Base-by-base conservation (phyloP, 2,797 vertebrate genomes). In the Sylvia borin region DNA sequence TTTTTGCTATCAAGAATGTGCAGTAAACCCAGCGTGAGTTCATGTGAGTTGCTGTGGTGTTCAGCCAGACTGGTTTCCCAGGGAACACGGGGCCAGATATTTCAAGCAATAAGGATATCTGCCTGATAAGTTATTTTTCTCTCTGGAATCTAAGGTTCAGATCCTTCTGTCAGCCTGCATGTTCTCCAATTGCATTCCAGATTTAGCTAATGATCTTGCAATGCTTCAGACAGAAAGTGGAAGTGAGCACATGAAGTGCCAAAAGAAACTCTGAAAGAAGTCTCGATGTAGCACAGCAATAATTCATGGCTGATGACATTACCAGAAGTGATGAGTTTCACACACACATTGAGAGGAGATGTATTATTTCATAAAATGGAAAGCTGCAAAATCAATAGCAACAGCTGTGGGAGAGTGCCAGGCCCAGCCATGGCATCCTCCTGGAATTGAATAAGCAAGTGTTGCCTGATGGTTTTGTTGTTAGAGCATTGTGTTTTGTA, bases 1-100 rank as follows among this genome's bases (percentile, higher is more conserved):
- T 95, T 96, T 93, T 96, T 92, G 84, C 95, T 76, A 47, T 92
- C 90, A 87, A 62, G 91, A 86, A 85, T 90, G 93, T 92, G 92
- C 97, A 93, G 87, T 93, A 97, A 97, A 97, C 83, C 29, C 92
- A 96, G 76, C 93, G 4, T 82, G 90, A 95, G 78, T 95, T 94
- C 86, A 81, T 96, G 94, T 79, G 92, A 96, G 88, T 94, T 97
- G 96, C 64, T 43, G 91, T 94, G 95, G 95, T 91, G 1, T 15
- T 50, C 62, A 18, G 95, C 96, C 97, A 95, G 96, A 92, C 79
- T 80, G 78, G 88, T 93, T 97, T 96, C 92, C 96, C 92, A 40
- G 64, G 16, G 65, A 93, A 66, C 45, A 26, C 62, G 12, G 15
- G 83, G 95, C 93, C 95, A 97, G 95, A 58, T 88, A 92, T 72